phyloP scores from a whole-genome alignment of 2,797 vertebrate genomes.

The Cyclura pinguis region DNA sequence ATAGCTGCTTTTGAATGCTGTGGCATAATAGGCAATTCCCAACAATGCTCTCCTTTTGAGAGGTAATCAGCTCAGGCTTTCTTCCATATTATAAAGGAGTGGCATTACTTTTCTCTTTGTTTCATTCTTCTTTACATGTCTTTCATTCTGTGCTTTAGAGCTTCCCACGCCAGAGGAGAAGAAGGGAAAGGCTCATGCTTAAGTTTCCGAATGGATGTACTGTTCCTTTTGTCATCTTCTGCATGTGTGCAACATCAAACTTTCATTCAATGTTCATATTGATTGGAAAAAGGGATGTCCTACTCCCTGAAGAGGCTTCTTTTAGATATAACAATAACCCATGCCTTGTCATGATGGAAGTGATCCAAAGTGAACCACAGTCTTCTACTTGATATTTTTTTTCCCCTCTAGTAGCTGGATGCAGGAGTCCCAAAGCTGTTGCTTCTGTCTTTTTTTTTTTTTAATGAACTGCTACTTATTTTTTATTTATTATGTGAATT shows the following conservation, averaged over 20 bases:
- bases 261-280: background rate
- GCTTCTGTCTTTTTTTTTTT: background rate
- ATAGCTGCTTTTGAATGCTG: background rate
- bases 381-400: background rate
- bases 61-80: background rate
- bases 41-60: background rate
- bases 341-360: background rate
- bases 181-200: background rate
- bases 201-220: rapidly evolving
- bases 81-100: no score
- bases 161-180: conserved; percentile 13
- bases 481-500: no score
- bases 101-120: background rate
- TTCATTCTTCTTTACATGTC: background rate
- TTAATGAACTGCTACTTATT: background rate
- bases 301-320: background rate
- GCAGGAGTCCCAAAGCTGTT: background rate
- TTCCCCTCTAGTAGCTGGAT: no score
- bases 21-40: background rate
- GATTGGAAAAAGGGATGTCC: conserved; percentile 12
- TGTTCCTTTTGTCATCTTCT: background rate
- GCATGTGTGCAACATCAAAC: background rate
- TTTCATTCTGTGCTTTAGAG: background rate
- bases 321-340: background rate
- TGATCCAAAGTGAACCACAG: background rate